These are phyloP conservation scores for Solenopsis fugax DNA, from an alignment of 1,140 invertebrate species.

Conservation along the genomic window DNA sequence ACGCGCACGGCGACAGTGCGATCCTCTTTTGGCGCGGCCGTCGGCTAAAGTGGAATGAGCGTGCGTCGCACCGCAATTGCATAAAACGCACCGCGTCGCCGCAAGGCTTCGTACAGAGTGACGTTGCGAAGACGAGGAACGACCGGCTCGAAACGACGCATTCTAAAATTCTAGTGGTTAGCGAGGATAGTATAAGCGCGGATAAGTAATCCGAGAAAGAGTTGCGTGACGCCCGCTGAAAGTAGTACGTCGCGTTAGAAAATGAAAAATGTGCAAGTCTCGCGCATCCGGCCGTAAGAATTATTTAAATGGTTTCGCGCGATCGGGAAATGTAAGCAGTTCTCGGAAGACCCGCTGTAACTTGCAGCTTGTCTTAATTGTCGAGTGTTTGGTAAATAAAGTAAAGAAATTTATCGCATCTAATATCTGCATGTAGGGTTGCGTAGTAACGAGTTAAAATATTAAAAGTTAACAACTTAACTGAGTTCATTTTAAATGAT, in stretches of 20 bases:
- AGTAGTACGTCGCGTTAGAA: background rate
- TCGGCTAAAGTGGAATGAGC: slow-evolving; percentile 77
- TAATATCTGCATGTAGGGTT: too few relatives aligned
- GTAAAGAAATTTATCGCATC: background rate
- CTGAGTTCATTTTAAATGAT: too few relatives aligned
- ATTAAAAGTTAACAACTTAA: too few relatives aligned
- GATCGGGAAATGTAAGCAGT: background rate
- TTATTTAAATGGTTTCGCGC: background rate
- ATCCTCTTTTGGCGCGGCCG: slow-evolving; percentile 64
- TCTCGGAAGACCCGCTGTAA: background rate
- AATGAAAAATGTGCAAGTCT: background rate
- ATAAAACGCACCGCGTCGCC: slow-evolving; percentile 37
- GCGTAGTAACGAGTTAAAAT: too few relatives aligned
- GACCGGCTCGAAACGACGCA: background rate
- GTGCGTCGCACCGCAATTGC: slow-evolving; percentile 75
- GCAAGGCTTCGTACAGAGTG: background rate
- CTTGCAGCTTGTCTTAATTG: background rate
- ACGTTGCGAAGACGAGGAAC: background rate
- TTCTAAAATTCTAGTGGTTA: slow-evolving; percentile 44
- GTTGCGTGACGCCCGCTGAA: background rate
- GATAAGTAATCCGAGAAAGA: slow-evolving; percentile 1
- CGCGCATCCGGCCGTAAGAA: background rate
- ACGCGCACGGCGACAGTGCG: slow-evolving; percentile 53
- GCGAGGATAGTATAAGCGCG: background rate
- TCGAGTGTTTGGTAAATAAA: background rate